Percentiles rank a stretch among this genome's conserved stretches.
phyloP scores from a whole-genome alignment of 2,797 vertebrate genomes.

The Dryobates pubescens region DNA sequence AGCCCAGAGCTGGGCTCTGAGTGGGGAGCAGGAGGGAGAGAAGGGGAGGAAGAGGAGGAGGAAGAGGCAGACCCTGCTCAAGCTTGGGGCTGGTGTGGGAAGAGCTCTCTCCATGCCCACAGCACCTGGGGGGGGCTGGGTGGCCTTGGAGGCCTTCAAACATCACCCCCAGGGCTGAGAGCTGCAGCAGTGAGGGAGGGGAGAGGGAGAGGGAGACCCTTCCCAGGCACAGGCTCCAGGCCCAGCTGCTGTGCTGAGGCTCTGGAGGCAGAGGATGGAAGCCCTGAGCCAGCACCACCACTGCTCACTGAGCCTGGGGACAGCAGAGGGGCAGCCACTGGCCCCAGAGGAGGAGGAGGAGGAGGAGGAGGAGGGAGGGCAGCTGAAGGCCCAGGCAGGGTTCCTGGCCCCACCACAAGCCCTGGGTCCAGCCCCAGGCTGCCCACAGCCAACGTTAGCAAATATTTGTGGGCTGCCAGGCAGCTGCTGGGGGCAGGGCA shows the following conservation, averaged over 20 bases:
- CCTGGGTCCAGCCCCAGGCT: not conserved
- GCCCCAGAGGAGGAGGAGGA: not conserved
- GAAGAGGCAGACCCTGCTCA: too few relatives aligned
- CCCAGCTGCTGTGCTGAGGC: too few relatives aligned
- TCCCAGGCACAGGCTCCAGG: too few relatives aligned
- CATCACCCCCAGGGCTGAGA: not conserved
- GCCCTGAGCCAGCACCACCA: too few relatives aligned
- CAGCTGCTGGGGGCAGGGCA: too few relatives aligned
- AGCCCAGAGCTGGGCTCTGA: too few relatives aligned
- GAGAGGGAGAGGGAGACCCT: not conserved
- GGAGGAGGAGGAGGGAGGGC: not conserved
- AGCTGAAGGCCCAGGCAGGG: not conserved
- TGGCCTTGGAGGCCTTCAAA: not conserved
- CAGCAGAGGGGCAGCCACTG: not conserved
- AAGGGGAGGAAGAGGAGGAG: too few relatives aligned
- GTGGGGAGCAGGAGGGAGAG: too few relatives aligned
- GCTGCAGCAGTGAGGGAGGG: fast-evolving
- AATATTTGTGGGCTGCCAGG: not conserved
- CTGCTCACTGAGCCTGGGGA: not conserved
- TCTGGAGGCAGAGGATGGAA: too few relatives aligned
- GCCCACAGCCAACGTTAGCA: not conserved
- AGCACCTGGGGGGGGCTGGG: not conserved
- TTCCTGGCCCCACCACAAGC: not conserved
- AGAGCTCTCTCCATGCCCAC: not conserved
- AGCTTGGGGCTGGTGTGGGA: not conserved